Percentiles rank a stretch among this genome's conserved stretches.
These are phyloP conservation scores for Acanthisitta chloris DNA, from an alignment of 2,113 vertebrate species.

Conservation along the genomic window DNA sequence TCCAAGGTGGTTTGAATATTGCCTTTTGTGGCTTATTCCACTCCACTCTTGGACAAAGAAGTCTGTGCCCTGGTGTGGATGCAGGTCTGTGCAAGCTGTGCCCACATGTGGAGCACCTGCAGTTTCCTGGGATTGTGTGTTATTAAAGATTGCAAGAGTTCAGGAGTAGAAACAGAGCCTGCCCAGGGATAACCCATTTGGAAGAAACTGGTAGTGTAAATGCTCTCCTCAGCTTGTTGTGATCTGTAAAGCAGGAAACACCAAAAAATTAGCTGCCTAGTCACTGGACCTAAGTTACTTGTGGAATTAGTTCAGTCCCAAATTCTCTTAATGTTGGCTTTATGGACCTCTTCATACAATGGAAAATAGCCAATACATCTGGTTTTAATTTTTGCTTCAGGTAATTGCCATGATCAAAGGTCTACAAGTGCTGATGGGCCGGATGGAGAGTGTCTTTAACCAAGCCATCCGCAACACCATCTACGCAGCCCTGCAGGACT, in stretches of 20 bases:
- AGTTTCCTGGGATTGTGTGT: background rate
- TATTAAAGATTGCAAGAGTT: background rate
- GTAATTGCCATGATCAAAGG: slow-evolving; percentile 99
- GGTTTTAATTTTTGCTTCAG: slow-evolving; percentile 35
- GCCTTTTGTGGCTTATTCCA: background rate
- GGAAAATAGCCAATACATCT: background rate
- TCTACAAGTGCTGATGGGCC: slow-evolving; percentile 96
- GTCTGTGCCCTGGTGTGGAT: background rate
- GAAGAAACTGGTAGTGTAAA: background rate
- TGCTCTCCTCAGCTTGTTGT: background rate
- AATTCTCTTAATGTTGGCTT: background rate
- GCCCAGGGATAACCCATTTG: background rate
- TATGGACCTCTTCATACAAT: background rate
- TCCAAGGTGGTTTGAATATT: background rate
- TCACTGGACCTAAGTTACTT: background rate
- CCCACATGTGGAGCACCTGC: accelerated
- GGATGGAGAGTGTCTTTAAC: slow-evolving; percentile 99
- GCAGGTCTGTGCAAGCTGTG: background rate
- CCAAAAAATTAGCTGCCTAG: background rate
- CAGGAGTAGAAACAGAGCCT: background rate
- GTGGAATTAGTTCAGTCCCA: background rate
- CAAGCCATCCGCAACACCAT: slow-evolving; percentile 99
- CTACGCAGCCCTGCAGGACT: slow-evolving; percentile 96
- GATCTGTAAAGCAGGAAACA: background rate
- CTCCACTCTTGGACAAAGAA: background rate